Conservation (phyloP, 2,113 vertebrate species). For the Grallaria varia region DNA sequence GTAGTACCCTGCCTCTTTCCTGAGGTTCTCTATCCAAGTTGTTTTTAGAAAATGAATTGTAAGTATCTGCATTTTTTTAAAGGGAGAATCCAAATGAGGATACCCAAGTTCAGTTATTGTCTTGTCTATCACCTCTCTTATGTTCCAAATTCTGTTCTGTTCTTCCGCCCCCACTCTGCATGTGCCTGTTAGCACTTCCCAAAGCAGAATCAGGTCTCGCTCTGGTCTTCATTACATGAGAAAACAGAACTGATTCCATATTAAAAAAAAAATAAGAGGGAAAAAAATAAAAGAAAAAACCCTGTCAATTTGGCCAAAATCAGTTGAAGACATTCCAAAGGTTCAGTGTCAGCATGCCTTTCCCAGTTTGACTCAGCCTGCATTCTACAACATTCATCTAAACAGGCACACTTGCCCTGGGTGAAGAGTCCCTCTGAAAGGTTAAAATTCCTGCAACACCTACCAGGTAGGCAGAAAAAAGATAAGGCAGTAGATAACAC, state of each 20-base stretch:
- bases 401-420: not conserved
- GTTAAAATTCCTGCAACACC: not conserved
- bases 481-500: conserved; percentile 6
- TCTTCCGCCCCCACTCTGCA: accelerated
- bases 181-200: not conserved
- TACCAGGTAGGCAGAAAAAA: not conserved
- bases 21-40: not conserved
- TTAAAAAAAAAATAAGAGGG: accelerated
- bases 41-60: not conserved
- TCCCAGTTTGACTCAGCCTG: not conserved
- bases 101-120: not conserved
- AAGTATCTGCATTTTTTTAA: not conserved
- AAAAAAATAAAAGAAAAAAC: not conserved
- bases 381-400: not conserved
- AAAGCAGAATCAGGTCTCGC: not conserved
- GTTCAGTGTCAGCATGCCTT: not conserved
- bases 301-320: not conserved
- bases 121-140: not conserved
- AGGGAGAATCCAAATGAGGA: not conserved
- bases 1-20: not conserved
- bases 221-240: not conserved
- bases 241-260: not conserved
- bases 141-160: not conserved
- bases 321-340: not conserved
- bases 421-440: not conserved